phyloP scores from a whole-genome alignment of 2,888 invertebrate genomes.

The Phyto melanocephala region DNA sequence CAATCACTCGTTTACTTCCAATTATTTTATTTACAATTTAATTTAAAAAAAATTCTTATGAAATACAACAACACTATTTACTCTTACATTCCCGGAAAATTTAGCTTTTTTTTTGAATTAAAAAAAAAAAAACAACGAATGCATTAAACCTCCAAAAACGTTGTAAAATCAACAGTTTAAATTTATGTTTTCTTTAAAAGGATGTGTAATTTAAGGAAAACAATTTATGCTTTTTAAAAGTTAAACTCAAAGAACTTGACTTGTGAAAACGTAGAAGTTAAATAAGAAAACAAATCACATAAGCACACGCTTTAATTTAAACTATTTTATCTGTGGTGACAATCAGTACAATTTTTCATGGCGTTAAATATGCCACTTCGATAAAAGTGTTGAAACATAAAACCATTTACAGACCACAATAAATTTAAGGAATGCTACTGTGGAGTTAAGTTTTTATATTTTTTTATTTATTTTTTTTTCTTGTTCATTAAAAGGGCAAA shows the following conservation, averaged over 20 bases:
- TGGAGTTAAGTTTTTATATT: not conserved
- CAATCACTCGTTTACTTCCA: no score
- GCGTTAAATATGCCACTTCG: slow-evolving; percentile 76
- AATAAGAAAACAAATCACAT: not conserved
- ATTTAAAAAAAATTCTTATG: not conserved
- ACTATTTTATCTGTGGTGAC: slow-evolving; percentile 71
- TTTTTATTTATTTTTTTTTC: not conserved
- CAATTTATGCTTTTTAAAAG: not conserved
- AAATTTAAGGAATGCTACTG: slow-evolving; percentile 58
- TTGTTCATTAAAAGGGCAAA: slow-evolving; percentile 38
- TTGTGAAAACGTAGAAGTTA: not conserved
- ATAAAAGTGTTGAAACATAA: slow-evolving; percentile 60
- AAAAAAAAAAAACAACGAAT: not conserved
- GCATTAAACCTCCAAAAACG: not conserved
- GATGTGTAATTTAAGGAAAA: slow-evolving; percentile 6
- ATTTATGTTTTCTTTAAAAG: slow-evolving; percentile 4
- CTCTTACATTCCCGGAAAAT: not conserved
- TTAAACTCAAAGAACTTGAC: not conserved
- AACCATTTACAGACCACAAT: slow-evolving; percentile 45
- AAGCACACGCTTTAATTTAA: slow-evolving; percentile 67
- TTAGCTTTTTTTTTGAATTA: not conserved
- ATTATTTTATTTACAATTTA: not conserved
- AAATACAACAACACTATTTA: not conserved
- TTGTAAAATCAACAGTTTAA: not conserved
- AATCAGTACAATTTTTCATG: slow-evolving; percentile 74